Percentiles rank a stretch among this genome's conserved stretches.
These are phyloP conservation scores for Seira musarum DNA, from an alignment of 2,888 invertebrate genomes.

Conservation along the genomic window DNA sequence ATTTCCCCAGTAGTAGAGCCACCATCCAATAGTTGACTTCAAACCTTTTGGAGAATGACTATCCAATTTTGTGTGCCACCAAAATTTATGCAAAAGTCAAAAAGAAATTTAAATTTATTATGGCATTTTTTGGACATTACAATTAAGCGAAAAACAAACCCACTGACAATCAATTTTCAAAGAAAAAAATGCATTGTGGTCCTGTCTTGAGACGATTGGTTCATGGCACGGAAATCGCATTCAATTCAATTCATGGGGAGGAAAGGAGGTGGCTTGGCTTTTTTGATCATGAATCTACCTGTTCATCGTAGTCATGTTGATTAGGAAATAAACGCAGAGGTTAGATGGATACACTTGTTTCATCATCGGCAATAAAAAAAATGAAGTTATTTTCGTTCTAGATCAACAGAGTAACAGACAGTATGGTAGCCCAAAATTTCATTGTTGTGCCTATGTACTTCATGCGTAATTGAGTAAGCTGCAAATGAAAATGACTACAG, in stretches of 20 bases:
- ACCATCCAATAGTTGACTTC: background rate
- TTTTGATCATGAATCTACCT: conserved; percentile 13
- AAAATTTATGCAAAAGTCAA: conserved; percentile 1
- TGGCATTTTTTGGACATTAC: conserved; percentile 13
- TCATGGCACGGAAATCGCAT: conserved; percentile 46
- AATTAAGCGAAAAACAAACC: conserved; percentile 12
- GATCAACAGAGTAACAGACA: background rate
- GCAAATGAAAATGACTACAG: conserved; percentile 5
- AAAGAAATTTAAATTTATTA: conserved; percentile 12
- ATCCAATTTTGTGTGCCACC: background rate
- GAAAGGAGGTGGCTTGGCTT: conserved; percentile 1
- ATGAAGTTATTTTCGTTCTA: conserved; percentile 8
- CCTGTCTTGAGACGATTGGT: conserved; percentile 8
- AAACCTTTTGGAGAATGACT: background rate
- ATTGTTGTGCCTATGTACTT: background rate
- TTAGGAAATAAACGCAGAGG: conserved; percentile 42
- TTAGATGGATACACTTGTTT: conserved; percentile 30
- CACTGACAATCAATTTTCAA: conserved; percentile 12
- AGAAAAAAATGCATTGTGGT: background rate
- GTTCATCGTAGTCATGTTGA: conserved; percentile 6
- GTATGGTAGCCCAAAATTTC: too few species aligned
- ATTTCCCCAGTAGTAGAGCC: background rate
- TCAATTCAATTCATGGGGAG: background rate
- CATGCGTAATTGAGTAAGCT: conserved; percentile 48
- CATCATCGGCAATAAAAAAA: conserved; percentile 27